Conservation (phyloP, 1,140 invertebrate genomes). For the Dendroctonus valens region DNA sequence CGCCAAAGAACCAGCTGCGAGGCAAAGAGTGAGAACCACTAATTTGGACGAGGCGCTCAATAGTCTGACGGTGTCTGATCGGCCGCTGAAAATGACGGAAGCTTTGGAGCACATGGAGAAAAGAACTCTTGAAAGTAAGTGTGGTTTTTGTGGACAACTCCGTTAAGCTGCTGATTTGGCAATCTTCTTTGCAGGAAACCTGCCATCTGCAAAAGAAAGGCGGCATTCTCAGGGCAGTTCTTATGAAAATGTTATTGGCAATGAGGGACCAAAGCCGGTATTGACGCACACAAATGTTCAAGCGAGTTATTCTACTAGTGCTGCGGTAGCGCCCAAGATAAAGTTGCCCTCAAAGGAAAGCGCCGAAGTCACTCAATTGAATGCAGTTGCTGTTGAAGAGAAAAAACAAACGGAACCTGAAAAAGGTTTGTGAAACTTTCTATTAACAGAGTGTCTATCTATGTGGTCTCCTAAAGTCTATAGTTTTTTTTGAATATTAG, state of each 20-base stretch:
- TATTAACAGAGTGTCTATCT: no score
- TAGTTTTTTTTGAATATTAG: no score
- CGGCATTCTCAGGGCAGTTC: slow-evolving; percentile 39
- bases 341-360: slow-evolving; percentile 6
- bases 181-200: slow-evolving; percentile 9
- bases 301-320: no score
- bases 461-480: no score
- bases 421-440: no score
- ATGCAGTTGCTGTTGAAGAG: slow-evolving; percentile 13
- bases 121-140: slow-evolving; percentile 36
- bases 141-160: not conserved
- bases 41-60: slow-evolving; percentile 56
- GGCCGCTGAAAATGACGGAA: slow-evolving; percentile 58
- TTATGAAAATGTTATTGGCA: slow-evolving; percentile 40
- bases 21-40: slow-evolving; percentile 53
- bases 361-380: not conserved
- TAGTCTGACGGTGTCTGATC: slow-evolving; percentile 47
- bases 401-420: slow-evolving; percentile 3
- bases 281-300: no score
- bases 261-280: slow-evolving; percentile 20
- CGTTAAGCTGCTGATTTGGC: not conserved
- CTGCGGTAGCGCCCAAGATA: no score
- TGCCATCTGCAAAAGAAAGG: slow-evolving; percentile 24
- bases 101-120: slow-evolving; percentile 55
- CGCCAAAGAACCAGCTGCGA: slow-evolving; percentile 44